Evolutionary conservation across 2,888 invertebrate species (phyloP).

Genomic region (Pterostichus madidus): DNA sequence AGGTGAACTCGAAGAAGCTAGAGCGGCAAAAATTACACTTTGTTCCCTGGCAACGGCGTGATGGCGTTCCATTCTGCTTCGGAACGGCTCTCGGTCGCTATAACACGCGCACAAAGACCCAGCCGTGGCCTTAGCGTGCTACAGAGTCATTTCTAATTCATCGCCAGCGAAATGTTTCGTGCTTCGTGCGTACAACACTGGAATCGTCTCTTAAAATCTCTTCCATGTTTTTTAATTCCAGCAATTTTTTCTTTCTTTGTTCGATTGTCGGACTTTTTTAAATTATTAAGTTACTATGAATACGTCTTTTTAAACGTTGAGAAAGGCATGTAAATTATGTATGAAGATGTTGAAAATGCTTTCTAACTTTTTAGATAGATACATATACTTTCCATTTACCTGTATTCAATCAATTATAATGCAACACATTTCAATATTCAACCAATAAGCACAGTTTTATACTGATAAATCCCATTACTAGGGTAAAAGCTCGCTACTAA

Average conservation of each 20-base stretch:
- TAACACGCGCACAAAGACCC: slow-evolving; percentile 2
- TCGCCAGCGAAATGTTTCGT: slow-evolving; percentile 11
- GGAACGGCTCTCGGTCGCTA: background rate
- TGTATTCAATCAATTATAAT: too few species aligned
- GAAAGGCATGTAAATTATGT: background rate
- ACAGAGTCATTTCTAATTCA: slow-evolving; percentile 47
- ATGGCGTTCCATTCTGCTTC: slow-evolving; percentile 6
- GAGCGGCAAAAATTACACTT: slow-evolving; percentile 52
- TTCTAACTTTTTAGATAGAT: too few species aligned
- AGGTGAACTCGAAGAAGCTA: slow-evolving; percentile 58
- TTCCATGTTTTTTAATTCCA: slow-evolving; percentile 50
- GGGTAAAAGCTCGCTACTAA: too few species aligned
- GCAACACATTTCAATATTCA: too few species aligned
- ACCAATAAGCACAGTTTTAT: too few species aligned
- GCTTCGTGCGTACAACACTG: background rate
- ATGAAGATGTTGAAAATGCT: background rate
- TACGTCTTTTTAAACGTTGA: background rate
- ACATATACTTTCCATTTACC: too few species aligned
- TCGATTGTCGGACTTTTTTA: slow-evolving; percentile 17
- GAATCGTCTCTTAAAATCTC: slow-evolving; percentile 32
- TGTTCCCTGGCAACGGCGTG: slow-evolving; percentile 50
- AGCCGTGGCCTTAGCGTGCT: slow-evolving; percentile 24
- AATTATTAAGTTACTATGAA: slow-evolving; percentile 40
- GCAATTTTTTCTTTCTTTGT: slow-evolving; percentile 40
- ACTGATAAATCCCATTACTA: too few species aligned